Percentiles rank a stretch among this genome's conserved stretches.
Evolutionary conservation across 2,113 vertebrate species (phyloP).

Genomic region (Melozone crissalis): DNA sequence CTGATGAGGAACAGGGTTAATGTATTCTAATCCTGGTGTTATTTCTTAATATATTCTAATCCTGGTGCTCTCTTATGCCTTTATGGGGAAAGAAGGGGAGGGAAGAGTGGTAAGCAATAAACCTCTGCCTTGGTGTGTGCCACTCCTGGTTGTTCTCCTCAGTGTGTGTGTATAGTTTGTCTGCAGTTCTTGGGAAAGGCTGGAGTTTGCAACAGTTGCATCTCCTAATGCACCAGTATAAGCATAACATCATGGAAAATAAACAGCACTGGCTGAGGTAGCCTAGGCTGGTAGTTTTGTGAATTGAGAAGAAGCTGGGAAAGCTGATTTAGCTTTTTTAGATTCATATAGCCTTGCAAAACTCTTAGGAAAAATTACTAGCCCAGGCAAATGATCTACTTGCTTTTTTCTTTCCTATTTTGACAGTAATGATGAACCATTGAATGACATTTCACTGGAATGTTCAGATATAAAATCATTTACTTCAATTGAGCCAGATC

Average conservation of each 20-base stretch:
- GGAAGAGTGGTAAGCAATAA: not conserved
- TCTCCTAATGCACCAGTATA: not conserved
- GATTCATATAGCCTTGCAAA: not conserved
- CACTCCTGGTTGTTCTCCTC: not conserved
- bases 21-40: not conserved
- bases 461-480: not conserved
- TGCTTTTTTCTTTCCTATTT: not conserved
- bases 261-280: not conserved
- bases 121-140: not conserved
- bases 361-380: not conserved
- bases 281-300: not conserved
- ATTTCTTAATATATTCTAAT: not conserved
- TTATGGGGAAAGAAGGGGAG: not conserved
- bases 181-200: not conserved
- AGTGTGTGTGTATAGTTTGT: not conserved
- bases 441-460: not conserved
- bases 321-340: not conserved
- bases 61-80: not conserved
- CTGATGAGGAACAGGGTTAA: not conserved
- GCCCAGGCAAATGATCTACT: not conserved
- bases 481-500: not conserved
- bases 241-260: constrained; percentile 37
- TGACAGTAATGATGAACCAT: not conserved
- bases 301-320: not conserved
- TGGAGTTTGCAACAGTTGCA: constrained; percentile 11